These are phyloP conservation scores for Hippoglossus stenolepis DNA, from an alignment of 2,113 vertebrate genomes.

Conservation along the genomic window DNA sequence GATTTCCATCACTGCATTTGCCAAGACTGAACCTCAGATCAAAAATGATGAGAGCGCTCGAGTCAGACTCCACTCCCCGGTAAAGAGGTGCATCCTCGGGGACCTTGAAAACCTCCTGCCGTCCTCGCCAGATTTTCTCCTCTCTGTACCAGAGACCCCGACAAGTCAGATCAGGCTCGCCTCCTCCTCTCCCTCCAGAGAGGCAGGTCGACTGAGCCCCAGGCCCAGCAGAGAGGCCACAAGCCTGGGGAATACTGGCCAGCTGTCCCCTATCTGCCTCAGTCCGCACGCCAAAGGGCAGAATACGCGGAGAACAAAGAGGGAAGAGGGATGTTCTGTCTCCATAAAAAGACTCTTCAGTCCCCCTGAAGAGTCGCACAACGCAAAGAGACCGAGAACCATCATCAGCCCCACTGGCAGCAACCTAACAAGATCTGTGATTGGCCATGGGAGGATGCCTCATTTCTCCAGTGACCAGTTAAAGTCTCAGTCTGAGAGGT, in stretches of 20 bases:
- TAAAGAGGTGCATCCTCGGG: slow-evolving; percentile 50
- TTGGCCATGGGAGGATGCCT: slow-evolving; percentile 4
- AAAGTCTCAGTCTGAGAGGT: background rate
- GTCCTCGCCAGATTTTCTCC: slow-evolving; percentile 59
- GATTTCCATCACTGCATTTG: background rate
- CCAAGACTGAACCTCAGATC: slow-evolving; percentile 31
- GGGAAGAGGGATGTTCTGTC: slow-evolving; percentile 26
- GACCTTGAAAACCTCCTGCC: slow-evolving; percentile 67
- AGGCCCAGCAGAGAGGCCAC: background rate
- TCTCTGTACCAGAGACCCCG: slow-evolving; percentile 81
- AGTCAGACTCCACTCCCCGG: slow-evolving; percentile 28
- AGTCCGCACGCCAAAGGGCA: slow-evolving; percentile 57
- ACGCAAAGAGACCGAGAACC: slow-evolving; percentile 70
- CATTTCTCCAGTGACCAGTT: background rate
- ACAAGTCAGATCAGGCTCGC: slow-evolving; percentile 67
- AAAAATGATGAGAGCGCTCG: slow-evolving; percentile 21
- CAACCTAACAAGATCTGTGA: background rate
- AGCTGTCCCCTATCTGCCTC: slow-evolving; percentile 69
- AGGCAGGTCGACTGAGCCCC: background rate
- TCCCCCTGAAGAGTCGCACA: slow-evolving; percentile 58
- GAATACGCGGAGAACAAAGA: slow-evolving; percentile 22
- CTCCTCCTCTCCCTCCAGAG: slow-evolving; percentile 9
- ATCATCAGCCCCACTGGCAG: background rate
- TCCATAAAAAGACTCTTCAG: slow-evolving; percentile 75
- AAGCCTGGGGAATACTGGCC: background rate